Evolutionary conservation across 2,797 vertebrate species (phyloP).

Genomic region (Tauraco hartlaubi): DNA sequence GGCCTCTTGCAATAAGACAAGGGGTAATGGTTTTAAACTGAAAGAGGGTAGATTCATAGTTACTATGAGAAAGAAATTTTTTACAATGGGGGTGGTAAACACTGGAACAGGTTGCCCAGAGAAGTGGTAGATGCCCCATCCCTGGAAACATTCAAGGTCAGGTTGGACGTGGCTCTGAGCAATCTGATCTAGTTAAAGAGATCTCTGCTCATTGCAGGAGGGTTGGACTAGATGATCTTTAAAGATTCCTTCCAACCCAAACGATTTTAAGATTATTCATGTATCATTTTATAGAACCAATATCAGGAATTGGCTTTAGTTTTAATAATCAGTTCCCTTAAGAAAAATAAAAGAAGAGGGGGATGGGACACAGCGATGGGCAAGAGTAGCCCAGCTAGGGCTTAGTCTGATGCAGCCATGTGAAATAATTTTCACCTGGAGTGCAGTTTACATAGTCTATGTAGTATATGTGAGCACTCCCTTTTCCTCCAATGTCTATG

Average conservation of each 20-base stretch:
- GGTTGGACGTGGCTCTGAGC: not conserved
- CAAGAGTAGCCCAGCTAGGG: not conserved
- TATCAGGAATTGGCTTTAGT: not conserved
- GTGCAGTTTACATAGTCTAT: not conserved
- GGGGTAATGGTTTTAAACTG: not conserved
- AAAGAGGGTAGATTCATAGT: not conserved
- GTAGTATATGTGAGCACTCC: rapidly evolving
- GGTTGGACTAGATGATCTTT: not conserved
- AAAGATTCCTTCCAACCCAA: not conserved
- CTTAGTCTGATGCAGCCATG: not conserved
- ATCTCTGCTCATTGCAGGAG: not conserved
- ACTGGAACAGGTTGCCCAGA: not conserved
- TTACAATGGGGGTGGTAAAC: not conserved
- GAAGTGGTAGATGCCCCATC: not conserved
- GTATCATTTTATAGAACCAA: not conserved
- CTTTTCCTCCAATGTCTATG: not conserved
- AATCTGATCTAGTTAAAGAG: not conserved
- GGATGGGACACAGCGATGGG: not conserved
- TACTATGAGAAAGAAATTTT: not conserved
- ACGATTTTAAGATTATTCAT: not conserved
- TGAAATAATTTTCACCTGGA: not conserved
- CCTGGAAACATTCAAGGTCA: not conserved
- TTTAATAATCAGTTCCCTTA: not conserved
- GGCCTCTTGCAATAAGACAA: too few species aligned
- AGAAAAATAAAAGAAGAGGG: not conserved